Conservation (phyloP, 2,797 vertebrate species). For the Eulemur coronatus region DNA sequence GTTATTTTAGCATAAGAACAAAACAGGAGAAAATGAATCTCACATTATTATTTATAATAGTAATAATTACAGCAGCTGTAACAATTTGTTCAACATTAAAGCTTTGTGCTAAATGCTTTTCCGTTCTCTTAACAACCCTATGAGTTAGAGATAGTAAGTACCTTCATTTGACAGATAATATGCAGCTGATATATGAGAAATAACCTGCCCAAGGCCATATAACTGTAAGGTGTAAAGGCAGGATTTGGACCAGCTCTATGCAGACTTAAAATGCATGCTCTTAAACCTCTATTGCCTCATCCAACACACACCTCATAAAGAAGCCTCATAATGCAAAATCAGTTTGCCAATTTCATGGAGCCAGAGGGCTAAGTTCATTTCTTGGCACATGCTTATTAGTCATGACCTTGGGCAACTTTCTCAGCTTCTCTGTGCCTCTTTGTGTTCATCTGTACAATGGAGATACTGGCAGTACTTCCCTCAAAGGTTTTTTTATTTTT, state of each 20-base stretch:
- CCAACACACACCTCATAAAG: background rate
- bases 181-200: background rate
- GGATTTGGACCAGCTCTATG: background rate
- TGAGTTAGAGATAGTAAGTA: background rate
- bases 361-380: background rate
- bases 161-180: background rate
- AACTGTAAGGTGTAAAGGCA: background rate
- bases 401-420: background rate
- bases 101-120: background rate
- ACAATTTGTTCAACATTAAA: background rate
- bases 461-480: background rate
- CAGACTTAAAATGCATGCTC: background rate
- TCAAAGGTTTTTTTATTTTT: background rate
- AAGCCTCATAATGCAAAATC: background rate
- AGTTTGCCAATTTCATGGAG: background rate
- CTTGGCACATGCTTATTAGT: background rate
- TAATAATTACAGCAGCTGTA: background rate
- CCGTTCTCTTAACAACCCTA: background rate
- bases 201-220: background rate
- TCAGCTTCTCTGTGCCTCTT: background rate
- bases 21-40: background rate
- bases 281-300: background rate
- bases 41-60: background rate
- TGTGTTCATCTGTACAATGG: background rate
- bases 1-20: background rate